phyloP scores from a whole-genome alignment of 2,797 vertebrate genomes.

The Kryptopterus vitreolus region DNA sequence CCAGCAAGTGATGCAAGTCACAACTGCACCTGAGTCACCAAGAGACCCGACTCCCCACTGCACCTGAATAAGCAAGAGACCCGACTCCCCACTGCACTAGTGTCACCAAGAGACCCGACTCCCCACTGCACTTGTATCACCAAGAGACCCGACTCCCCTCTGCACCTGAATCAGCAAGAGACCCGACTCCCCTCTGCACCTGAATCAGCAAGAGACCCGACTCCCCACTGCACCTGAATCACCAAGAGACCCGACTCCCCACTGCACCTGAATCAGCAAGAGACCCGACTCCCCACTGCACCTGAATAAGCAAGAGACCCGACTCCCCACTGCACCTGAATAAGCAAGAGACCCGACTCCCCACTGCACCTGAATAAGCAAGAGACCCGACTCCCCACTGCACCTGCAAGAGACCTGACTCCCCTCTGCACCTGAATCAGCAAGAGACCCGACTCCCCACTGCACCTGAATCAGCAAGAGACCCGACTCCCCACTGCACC shows the following conservation, averaged over 20 bases:
- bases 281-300: not conserved
- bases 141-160: not conserved
- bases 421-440: not conserved
- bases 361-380: not conserved
- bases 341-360: not conserved
- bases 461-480: not conserved
- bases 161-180: not conserved
- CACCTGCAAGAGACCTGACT: not conserved
- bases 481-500: not conserved
- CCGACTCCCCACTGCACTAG: too few relatives aligned
- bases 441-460: not conserved
- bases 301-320: not conserved
- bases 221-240: not conserved
- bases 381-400: not conserved
- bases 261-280: not conserved
- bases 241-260: not conserved
- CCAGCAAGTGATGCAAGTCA: too few relatives aligned
- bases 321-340: not conserved
- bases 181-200: not conserved
- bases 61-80: too few relatives aligned
- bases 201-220: not conserved
- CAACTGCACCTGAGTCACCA: not conserved
- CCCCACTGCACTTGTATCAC: too few relatives aligned
- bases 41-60: not conserved
- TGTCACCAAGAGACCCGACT: too few relatives aligned